Evolutionary conservation across 2,888 invertebrate genomes (phyloP), one percentile per base, ranked within the genome.

Genomic region (Schizaphis graminum): DNA sequence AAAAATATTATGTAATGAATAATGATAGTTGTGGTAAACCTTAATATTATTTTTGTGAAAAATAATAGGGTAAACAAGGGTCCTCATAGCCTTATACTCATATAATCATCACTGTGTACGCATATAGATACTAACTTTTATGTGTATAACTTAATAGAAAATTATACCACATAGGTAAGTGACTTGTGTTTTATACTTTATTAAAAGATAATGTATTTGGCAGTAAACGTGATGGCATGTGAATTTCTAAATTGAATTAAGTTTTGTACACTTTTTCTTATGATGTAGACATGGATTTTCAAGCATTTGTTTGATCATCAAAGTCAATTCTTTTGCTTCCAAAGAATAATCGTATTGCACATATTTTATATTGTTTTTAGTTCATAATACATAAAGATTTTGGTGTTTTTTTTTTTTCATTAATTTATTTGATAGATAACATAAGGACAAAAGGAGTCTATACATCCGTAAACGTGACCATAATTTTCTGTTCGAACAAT

Each of bases 401-500:
- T 47, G n/a, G 26, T 49, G 53, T 35, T 91, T 49, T 91, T 91
- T 35, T 49, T 91, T 44, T 89, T n/a, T 16, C 24, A 44, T 89
- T 41, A 53, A 41, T 84, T 77, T 91, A 53, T 91, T 77, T 77
- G 13, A 24, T 53, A 35, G 91, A 91, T 91, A 91, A 77, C 35
- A n/a, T 41, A 28, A 35, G 41, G 53, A 91, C 53, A 91, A 91
- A 91, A 77, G 77, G 35, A 10, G 41, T 77, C 49, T 77, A 77
- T 28, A 35, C 41, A 91, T 35, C 26, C 26, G 77, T 77, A 77
- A 13, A 53, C 91, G 77, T 91, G 91, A 91, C 91, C 35, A 24
- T 53, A 10, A 91, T 77, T 91, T 77, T 91, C 35, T 41, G 26
- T 91, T 49, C 53, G 77, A 53, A 77, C 77, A 91, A 91, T 91